Evolutionary conservation across 2,888 invertebrate genomes (phyloP), one percentile per base, ranked within the genome.

Genomic region (Melipona bicolor): DNA sequence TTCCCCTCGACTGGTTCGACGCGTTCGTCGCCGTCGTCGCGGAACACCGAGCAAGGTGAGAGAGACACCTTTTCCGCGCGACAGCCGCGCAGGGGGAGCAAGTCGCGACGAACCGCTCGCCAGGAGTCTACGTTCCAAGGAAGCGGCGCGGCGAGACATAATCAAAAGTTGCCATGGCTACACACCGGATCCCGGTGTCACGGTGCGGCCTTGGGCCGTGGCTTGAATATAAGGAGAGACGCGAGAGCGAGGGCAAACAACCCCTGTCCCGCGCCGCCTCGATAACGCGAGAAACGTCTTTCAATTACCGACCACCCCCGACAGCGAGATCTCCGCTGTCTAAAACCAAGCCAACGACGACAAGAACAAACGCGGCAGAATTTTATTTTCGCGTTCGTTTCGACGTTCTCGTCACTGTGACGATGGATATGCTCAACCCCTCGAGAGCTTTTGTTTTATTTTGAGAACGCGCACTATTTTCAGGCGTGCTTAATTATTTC

Each of bases 151-250:
- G 89, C 87, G 90, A 90, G 87, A 91, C 89, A 91, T 91, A 93
- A 92, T 92, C 92, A 92, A 92, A 93, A 92, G 93, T 93, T 93
- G 89, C 92, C 93, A 93, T 92, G 93, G 87, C 93, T 91, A 92
- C 93, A 84, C 56, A 84, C 61, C 27, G 67, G 73, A 77, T 80
- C 77, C 24, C 62, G 43, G 71, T 77, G 62, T 73, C 70, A 77
- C 69, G 52, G 56, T 19, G 78, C 71, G 85, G 64, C 71, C 74
- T 81, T 86, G 76, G 73, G 79, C 71, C 87, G 81, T 84, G 67
- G 83, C 81, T 83, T 83, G 80, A 88, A 88, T 84, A 61, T 77
- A 69, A 80, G 61, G 68, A 79, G 43, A 43, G 43, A 43, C 43
- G 43, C 52, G 64, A 50, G 59, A 65, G 32, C 50, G 17, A 64